Evolutionary conservation across 1,140 invertebrate species (phyloP).

Genomic region (Tetramorium parvispinum): DNA sequence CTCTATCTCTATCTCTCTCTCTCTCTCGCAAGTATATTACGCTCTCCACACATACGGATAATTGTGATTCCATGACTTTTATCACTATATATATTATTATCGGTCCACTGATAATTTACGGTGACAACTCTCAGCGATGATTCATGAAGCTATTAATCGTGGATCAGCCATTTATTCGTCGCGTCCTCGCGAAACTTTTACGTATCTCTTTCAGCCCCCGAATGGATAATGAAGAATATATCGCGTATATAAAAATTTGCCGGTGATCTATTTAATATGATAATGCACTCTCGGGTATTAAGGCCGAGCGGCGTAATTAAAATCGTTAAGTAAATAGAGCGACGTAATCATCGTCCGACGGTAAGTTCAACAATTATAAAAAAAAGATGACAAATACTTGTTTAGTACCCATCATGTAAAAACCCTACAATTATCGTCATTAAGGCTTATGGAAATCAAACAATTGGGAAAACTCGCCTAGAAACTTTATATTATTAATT

Average conservation of each 20-base stretch:
- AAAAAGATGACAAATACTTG: background rate
- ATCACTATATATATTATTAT: slow-evolving; percentile 13
- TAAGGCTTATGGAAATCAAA: background rate
- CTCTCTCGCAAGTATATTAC: background rate
- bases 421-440: background rate
- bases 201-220: background rate
- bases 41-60: background rate
- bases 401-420: background rate
- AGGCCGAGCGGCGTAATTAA: slow-evolving; percentile 43
- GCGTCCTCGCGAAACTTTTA: background rate
- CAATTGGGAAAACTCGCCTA: background rate
- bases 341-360: background rate
- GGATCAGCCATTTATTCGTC: background rate
- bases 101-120: slow-evolving; percentile 3
- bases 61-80: slow-evolving; percentile 33
- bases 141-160: slow-evolving; percentile 8
- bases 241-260: background rate
- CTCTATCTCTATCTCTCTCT: no score
- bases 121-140: background rate
- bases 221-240: background rate
- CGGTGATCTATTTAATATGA: slow-evolving; percentile 17
- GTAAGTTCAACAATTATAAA: background rate
- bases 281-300: slow-evolving; percentile 18
- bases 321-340: slow-evolving; percentile 42
- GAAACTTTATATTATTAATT: background rate